These are phyloP conservation scores for Hirtodrosophila confusa DNA, from an alignment of 2,888 invertebrate genomes.

Conservation along the genomic window DNA sequence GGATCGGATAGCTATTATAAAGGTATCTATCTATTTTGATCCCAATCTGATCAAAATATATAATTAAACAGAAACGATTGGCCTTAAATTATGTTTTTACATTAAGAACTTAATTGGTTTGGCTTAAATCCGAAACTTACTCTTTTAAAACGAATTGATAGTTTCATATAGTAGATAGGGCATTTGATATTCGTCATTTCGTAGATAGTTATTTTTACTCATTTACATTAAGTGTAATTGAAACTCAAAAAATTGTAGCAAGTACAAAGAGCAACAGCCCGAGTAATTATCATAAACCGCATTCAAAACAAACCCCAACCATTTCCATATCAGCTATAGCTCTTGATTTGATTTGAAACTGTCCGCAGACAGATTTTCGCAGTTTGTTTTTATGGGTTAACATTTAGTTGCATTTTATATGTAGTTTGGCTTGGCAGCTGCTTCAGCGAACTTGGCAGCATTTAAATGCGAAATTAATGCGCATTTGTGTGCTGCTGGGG, in stretches of 20 bases:
- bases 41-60: too few relatives aligned
- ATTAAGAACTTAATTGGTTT: too few relatives aligned
- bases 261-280: background rate
- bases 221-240: conserved; percentile 17
- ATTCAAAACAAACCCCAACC: conserved; percentile 7
- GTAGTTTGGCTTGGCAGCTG: conserved; percentile 13
- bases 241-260: background rate
- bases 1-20: too few relatives aligned
- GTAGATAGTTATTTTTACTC: conserved; percentile 1
- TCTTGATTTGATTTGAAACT: conserved; percentile 16
- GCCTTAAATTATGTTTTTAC: too few relatives aligned
- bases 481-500: conserved; percentile 27
- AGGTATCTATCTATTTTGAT: too few relatives aligned
- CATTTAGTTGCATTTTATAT: too few relatives aligned
- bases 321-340: background rate
- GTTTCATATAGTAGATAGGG: too few relatives aligned
- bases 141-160: too few relatives aligned
- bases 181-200: too few relatives aligned
- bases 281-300: conserved; percentile 19
- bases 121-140: too few relatives aligned
- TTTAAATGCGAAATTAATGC: conserved; percentile 47
- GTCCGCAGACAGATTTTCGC: conserved; percentile 16
- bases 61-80: too few relatives aligned
- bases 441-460: conserved; percentile 10
- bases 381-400: conserved; percentile 2